Evolutionary conservation across 2,797 vertebrate genomes (phyloP).

Genomic region (Spea hammondii): DNA sequence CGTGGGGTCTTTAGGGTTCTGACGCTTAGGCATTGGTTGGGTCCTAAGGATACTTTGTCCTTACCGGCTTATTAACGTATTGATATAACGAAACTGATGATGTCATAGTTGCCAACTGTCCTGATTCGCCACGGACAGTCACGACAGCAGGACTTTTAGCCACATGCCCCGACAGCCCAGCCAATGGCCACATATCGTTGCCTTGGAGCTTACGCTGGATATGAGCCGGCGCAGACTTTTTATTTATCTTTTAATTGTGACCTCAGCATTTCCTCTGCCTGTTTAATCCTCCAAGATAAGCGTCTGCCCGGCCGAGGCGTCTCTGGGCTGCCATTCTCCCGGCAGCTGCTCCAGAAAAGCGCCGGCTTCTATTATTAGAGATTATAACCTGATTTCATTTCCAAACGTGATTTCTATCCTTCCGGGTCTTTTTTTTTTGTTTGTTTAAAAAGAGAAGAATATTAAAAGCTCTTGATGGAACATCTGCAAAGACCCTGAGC

Average conservation of each 20-base stretch:
- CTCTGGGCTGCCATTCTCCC: neutral
- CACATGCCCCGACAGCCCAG: no score
- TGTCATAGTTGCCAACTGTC: no score
- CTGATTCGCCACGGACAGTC: no score
- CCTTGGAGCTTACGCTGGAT: no score
- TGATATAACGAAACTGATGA: no score
- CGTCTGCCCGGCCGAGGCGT: constrained; percentile 4
- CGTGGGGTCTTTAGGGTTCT: no score
- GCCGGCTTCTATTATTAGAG: constrained; percentile 22
- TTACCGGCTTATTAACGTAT: no score
- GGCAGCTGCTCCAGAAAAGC: constrained; percentile 22
- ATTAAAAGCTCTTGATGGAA: constrained; percentile 10
- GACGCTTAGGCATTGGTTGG: no score
- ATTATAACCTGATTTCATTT: constrained; percentile 15
- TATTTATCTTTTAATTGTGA: neutral
- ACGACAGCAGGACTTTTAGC: no score
- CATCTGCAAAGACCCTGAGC: neutral
- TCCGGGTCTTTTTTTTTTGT: neutral
- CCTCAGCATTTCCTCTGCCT: neutral
- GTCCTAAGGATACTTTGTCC: no score
- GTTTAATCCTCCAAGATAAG: neutral
- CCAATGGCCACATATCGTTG: no score
- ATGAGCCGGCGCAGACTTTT: neutral
- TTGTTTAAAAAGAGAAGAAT: neutral
- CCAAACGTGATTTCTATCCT: constrained; percentile 21